Base-by-base conservation (phyloP, 2,113 vertebrate genomes). In the Pungitius pungitius region DNA sequence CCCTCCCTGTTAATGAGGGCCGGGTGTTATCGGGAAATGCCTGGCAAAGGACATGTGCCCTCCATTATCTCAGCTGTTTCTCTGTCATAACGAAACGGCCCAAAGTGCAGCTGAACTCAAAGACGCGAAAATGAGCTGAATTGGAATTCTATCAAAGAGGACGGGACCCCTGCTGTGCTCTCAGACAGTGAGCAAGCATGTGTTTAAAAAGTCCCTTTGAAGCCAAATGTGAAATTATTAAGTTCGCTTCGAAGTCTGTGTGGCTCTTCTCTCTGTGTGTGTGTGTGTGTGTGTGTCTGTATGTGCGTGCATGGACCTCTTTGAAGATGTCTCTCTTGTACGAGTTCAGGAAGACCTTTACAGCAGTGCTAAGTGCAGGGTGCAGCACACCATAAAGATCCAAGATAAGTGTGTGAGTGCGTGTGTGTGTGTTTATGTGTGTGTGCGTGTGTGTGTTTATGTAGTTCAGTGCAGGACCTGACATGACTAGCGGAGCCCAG, bases 381-480 rank as follows among this genome's bases (percentile, higher is more conserved):
- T 91, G 87, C 89, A 92, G 88, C 80, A 84, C 56, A 27, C 83
- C 89, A 85, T 92, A 91, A 92, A 92, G 90, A 91, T 90, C 80
- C 77, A 66, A 89, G 90, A 91, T 92, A 90, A 89, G 82, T 89
- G 87, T 86, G 77, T 72, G 37, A 66, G 72, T 69, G 40, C 82
- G 81, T 83, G 51, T 77, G 76, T 66, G 73, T 58, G 65, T 67
- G 18, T 58, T 17, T 37, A 11, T 58, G 10, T 37, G 18, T 69
- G 40, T 80, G 82, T 80, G 78, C 67, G 80, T 56, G 69, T 60
- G 7, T 61, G 37, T 72, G 45, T 82, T 81, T 82, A 39, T 77
- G 79, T 70, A 58, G 73, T 49, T 82, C 69, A 81, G 75, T 72
- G 79, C 76, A 88, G 81, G 86, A 85, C 86, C 77, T 85, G 88